Conservation (phyloP, 1,140 invertebrate species). For the Nebria ingens region DNA sequence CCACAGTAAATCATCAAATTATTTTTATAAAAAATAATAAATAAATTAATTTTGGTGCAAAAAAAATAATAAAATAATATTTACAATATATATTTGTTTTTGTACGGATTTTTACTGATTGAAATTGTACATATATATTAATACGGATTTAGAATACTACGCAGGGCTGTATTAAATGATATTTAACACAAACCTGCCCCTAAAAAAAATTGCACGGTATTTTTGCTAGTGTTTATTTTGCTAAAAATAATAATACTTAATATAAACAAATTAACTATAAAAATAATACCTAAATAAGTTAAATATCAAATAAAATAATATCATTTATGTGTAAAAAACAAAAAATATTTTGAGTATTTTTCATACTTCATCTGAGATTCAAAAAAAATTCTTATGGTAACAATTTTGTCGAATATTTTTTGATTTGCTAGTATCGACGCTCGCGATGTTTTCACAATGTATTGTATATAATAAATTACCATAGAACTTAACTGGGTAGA, state of each 20-base stretch:
- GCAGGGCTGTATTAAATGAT: no score
- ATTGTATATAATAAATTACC: no score
- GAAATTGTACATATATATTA: no score
- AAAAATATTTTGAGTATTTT: background rate
- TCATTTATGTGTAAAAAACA: background rate
- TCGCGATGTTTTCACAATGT: no score
- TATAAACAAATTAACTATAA: background rate
- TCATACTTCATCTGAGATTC: no score
- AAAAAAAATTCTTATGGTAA: no score
- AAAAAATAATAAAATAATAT: background rate
- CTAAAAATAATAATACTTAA: background rate
- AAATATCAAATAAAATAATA: background rate
- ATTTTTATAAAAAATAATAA: slow-evolving; percentile 1
- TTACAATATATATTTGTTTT: background rate
- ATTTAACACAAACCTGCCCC: no score
- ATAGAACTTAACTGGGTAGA: no score
- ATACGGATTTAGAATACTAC: no score
- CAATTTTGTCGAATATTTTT: no score
- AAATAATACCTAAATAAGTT: no score
- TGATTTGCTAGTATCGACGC: no score
- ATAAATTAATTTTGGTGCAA: background rate
- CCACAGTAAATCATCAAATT: background rate
- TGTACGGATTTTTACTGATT: background rate
- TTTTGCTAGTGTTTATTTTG: background rate
- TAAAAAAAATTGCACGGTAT: background rate